A percentile compares a stretch with the other conserved stretches of the same genome.
Evolutionary conservation across 2,888 invertebrate species (phyloP).

Genomic region (Proisotoma minuta): DNA sequence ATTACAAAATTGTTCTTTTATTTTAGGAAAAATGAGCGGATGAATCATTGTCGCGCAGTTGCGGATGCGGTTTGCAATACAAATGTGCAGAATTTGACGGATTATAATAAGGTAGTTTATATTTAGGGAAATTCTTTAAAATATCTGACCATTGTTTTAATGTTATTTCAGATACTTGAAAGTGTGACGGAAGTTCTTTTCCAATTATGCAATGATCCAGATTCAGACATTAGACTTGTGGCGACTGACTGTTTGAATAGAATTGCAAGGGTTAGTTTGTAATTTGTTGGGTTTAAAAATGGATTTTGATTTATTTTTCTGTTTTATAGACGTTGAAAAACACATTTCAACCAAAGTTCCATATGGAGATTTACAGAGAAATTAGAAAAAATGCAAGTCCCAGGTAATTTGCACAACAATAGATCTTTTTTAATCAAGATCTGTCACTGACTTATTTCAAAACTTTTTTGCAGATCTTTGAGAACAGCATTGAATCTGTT

Average conservation of each 20-base stretch:
- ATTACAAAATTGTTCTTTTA: background rate
- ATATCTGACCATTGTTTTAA: conserved; percentile 1
- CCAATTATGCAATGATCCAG: conserved; percentile 67
- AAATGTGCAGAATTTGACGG: conserved; percentile 59
- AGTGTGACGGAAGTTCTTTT: conserved; percentile 67
- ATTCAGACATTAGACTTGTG: conserved; percentile 71
- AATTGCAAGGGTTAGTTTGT: conserved; percentile 62
- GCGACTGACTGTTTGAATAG: conserved; percentile 77
- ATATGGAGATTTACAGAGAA: conserved; percentile 75
- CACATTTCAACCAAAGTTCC: conserved; percentile 66
- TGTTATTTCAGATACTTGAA: conserved; percentile 58
- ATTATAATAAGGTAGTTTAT: conserved; percentile 53
- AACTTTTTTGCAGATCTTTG: conserved; percentile 57
- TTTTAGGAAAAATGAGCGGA: conserved; percentile 68
- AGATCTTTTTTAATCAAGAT: background rate
- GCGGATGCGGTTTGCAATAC: conserved; percentile 66
- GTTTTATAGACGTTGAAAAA: conserved; percentile 58
- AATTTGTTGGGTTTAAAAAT: background rate
- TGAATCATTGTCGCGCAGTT: conserved; percentile 65
- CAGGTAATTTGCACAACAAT: no score
- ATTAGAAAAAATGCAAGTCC: conserved; percentile 71
- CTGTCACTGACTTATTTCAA: background rate
- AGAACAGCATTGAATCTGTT: conserved; percentile 61
- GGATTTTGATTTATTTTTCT: conserved; percentile 28
- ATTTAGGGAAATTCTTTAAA: background rate